phyloP scores from a whole-genome alignment of 1,140 invertebrate species.

The Theocolax elegans region DNA sequence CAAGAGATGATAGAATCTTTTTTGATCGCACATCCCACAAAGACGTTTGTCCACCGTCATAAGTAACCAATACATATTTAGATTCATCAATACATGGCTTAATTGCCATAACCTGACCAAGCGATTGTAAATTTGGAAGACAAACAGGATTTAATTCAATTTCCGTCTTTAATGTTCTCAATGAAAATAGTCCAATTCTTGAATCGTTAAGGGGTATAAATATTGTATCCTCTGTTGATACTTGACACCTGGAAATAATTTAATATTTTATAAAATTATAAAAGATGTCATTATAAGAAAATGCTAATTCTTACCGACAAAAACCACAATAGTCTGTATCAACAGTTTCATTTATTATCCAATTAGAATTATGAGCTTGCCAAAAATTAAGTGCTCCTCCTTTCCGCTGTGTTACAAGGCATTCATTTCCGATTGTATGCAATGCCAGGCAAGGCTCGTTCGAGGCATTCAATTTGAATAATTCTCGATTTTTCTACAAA shows the following conservation, averaged over 20 bases:
- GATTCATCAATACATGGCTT: slow-evolving; percentile 70
- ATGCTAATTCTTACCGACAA: slow-evolving; percentile 62
- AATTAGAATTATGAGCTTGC: slow-evolving; percentile 71
- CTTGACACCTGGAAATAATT: slow-evolving; percentile 66
- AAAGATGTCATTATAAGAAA: background rate
- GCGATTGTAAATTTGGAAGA: slow-evolving; percentile 58
- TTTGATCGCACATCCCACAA: slow-evolving; percentile 75
- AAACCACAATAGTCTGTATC: slow-evolving; percentile 74
- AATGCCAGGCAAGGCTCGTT: slow-evolving; percentile 70
- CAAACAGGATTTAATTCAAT: slow-evolving; percentile 62
- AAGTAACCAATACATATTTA: slow-evolving; percentile 71
- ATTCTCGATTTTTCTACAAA: slow-evolving; percentile 72
- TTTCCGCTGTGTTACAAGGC: slow-evolving; percentile 77
- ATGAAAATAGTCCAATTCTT: slow-evolving; percentile 72
- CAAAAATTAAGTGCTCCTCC: slow-evolving; percentile 75
- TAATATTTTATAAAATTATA: slow-evolving; percentile 3
- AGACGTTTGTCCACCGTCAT: slow-evolving; percentile 75
- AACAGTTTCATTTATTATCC: slow-evolving; percentile 69
- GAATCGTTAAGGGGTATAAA: slow-evolving; percentile 74
- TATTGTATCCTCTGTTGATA: slow-evolving; percentile 70
- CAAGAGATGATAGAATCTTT: slow-evolving; percentile 69
- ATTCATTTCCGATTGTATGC: slow-evolving; percentile 67
- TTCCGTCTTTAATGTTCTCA: slow-evolving; percentile 68
- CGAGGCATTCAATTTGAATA: slow-evolving; percentile 70
- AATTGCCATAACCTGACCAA: slow-evolving; percentile 74